Percentiles rank a stretch among this genome's conserved stretches.
These are phyloP conservation scores for Galleria mellonella DNA, from an alignment of 1,140 invertebrate genomes.

Conservation along the genomic window DNA sequence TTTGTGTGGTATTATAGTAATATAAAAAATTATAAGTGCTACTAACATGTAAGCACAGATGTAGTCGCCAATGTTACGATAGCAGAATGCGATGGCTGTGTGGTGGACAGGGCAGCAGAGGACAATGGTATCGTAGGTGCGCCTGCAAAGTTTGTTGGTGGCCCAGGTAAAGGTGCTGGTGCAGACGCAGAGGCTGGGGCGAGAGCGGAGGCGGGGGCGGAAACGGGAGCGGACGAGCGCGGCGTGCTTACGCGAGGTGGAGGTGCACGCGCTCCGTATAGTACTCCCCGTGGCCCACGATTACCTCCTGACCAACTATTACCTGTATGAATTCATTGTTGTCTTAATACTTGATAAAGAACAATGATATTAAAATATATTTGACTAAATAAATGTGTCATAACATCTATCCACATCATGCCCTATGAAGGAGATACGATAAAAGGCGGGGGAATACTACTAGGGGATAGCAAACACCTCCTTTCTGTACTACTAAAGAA, in stretches of 20 bases:
- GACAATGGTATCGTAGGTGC: slow-evolving; percentile 7
- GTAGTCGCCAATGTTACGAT: slow-evolving; percentile 30
- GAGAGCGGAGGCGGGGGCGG: slow-evolving; percentile 7
- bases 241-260: not conserved
- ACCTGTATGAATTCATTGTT: not conserved
- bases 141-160: slow-evolving; percentile 5
- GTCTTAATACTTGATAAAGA: no score
- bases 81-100: slow-evolving; percentile 17
- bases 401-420: no score
- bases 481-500: no score
- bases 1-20: not conserved
- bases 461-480: no score
- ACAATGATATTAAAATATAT: no score
- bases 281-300: slow-evolving; percentile 21
- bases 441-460: no score
- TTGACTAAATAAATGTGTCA: no score
- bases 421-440: no score
- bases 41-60: slow-evolving; percentile 41
- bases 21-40: not conserved
- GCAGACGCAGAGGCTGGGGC: not conserved
- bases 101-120: slow-evolving; percentile 10
- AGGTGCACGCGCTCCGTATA: slow-evolving; percentile 29
- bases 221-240: slow-evolving; percentile 16
- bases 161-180: slow-evolving; percentile 1
- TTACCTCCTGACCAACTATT: slow-evolving; percentile 26